Conservation (phyloP, 2,113 vertebrate genomes). For the Montifringilla adamsi region DNA sequence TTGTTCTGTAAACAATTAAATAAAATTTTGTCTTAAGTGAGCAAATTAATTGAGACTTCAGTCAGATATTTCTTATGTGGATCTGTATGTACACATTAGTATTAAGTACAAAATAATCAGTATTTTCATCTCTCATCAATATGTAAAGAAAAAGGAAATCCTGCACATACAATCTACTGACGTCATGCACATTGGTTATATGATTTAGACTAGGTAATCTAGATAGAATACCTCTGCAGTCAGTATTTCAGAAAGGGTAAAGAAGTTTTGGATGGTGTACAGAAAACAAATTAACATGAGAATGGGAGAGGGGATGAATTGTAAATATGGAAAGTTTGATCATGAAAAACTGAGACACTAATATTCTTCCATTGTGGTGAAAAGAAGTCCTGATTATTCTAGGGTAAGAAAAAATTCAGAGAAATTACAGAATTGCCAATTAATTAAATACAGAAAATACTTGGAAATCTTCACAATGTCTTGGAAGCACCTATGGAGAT, state of each 20-base stretch:
- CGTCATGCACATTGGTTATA: background rate
- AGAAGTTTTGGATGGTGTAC: background rate
- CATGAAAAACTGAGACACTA: background rate
- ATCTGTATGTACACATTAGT: background rate
- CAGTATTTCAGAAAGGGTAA: background rate
- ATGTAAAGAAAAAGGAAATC: background rate
- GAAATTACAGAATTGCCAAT: background rate
- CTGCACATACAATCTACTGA: background rate
- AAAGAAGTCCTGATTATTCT: background rate
- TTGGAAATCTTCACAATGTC: background rate
- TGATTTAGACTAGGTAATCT: background rate
- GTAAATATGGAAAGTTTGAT: background rate
- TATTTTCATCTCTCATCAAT: background rate
- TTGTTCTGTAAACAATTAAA: background rate
- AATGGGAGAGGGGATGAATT: background rate
- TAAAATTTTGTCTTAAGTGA: background rate
- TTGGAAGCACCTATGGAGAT: background rate
- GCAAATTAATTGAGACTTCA: background rate
- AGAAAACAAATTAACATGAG: background rate
- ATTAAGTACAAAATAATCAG: background rate
- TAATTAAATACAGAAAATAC: background rate
- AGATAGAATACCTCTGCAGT: background rate
- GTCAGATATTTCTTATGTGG: background rate
- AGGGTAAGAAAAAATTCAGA: background rate
- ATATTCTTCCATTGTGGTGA: background rate